Conservation (phyloP, 1,140 invertebrate genomes). For the Delia radicum region DNA sequence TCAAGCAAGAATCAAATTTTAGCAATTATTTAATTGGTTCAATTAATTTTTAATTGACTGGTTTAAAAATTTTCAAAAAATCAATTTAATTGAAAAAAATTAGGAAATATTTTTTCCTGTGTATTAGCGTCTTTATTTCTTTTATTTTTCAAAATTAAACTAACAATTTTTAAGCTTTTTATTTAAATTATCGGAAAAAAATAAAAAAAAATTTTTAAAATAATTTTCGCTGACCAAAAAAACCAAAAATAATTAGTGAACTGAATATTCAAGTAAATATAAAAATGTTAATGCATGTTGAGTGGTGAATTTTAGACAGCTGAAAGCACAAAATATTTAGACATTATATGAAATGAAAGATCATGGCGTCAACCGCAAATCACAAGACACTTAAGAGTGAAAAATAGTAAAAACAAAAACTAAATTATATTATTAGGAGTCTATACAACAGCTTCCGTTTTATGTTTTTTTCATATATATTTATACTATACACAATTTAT, state of each 20-base stretch:
- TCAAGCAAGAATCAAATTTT: too few species aligned
- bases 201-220: background rate
- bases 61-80: too few species aligned
- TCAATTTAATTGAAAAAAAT: too few species aligned
- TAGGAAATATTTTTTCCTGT: too few species aligned
- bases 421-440: background rate
- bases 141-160: too few species aligned
- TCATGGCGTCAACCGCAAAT: slow-evolving; percentile 11
- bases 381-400: background rate
- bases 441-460: slow-evolving; percentile 9
- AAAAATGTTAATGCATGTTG: slow-evolving; percentile 12
- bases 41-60: too few species aligned
- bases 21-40: too few species aligned
- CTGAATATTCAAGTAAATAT: slow-evolving; percentile 17
- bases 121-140: too few species aligned
- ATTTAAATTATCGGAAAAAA: background rate
- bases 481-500: background rate
- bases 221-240: background rate
- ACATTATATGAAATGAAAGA: background rate
- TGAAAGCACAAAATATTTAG: slow-evolving; percentile 10
- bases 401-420: background rate
- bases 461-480: background rate
- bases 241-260: background rate
- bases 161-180: too few species aligned
- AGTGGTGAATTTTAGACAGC: slow-evolving; percentile 10